Conservation (phyloP, 23 tunicate genomes). For the Phallusia fumigata region DNA sequence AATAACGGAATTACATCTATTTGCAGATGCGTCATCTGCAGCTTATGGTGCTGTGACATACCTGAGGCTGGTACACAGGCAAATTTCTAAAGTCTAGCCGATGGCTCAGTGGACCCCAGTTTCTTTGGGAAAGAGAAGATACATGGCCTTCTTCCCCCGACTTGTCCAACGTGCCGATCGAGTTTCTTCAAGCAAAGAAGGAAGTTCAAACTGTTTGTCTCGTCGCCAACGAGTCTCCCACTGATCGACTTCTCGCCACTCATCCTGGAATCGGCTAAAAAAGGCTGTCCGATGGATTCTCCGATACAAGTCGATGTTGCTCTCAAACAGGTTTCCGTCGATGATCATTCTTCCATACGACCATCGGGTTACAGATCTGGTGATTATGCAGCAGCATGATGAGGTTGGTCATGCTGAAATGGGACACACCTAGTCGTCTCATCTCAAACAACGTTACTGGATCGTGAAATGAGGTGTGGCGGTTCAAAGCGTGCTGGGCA, state of each 20-base stretch:
- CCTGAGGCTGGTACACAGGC: too few relatives aligned
- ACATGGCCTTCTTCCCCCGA: conserved; percentile 5
- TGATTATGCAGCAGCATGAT: conserved; percentile 11
- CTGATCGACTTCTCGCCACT: conserved; percentile 5
- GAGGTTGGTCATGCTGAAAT: conserved; percentile 25
- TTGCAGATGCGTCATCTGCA: conserved; percentile 25
- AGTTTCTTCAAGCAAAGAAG: not conserved
- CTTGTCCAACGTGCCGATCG: not conserved
- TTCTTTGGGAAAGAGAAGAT: not conserved
- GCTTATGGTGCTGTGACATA: conserved; percentile 29
- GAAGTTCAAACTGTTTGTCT: conserved; percentile 6
- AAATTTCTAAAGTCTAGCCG: conserved; percentile 5
- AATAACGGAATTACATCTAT: conserved; percentile 25
- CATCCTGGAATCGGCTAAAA: not conserved
- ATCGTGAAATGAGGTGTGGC: conserved; percentile 21
- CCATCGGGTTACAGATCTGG: conserved; percentile 21
- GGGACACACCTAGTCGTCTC: conserved; percentile 19
- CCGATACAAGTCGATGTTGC: not conserved
- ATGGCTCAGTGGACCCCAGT: conserved; percentile 15
- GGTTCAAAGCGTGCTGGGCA: conserved; percentile 17
- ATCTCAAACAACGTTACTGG: conserved; percentile 37
- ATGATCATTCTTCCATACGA: conserved; percentile 22
- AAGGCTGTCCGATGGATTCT: not conserved
- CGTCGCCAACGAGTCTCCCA: not conserved
- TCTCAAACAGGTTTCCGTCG: conserved; percentile 1